Evolutionary conservation across 2,797 vertebrate genomes (phyloP).

Genomic region (Microctenopoma steveboyesi): DNA sequence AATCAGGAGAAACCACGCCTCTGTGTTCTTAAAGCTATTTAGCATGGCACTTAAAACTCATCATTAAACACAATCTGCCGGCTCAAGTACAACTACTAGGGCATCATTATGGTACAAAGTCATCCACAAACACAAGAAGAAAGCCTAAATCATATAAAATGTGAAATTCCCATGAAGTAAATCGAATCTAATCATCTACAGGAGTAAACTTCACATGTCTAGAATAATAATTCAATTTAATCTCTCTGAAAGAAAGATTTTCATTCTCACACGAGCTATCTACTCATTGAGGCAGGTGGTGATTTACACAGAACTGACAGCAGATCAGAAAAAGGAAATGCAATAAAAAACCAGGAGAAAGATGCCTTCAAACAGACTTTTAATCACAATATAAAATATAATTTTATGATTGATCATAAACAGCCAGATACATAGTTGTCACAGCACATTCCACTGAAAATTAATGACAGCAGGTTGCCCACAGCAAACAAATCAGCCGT

Average conservation of each 20-base stretch:
- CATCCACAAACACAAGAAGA: background rate
- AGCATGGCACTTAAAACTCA: constrained; percentile 15
- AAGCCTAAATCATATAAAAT: background rate
- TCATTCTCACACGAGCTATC: background rate
- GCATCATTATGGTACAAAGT: background rate
- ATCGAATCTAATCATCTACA: background rate
- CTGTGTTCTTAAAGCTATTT: constrained; percentile 24
- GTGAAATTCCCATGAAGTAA: background rate
- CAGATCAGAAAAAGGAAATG: constrained; percentile 3
- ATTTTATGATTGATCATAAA: constrained; percentile 25
- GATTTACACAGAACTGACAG: constrained; percentile 4
- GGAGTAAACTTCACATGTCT: background rate
- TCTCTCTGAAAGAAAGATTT: constrained; percentile 3
- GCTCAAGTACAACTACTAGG: background rate
- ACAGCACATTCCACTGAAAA: constrained; percentile 23
- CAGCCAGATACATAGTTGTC: constrained; percentile 16
- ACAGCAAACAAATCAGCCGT: constrained; percentile 49
- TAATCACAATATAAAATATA: constrained; percentile 1
- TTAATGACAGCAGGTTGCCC: constrained; percentile 47
- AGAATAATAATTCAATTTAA: constrained; percentile 12
- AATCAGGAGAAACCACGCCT: constrained; percentile 29
- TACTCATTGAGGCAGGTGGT: background rate
- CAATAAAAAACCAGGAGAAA: background rate
- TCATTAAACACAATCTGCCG: constrained; percentile 5
- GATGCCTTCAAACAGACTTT: background rate